phyloP scores from a whole-genome alignment of 2,888 invertebrate genomes.

The Rutpela maculata region DNA sequence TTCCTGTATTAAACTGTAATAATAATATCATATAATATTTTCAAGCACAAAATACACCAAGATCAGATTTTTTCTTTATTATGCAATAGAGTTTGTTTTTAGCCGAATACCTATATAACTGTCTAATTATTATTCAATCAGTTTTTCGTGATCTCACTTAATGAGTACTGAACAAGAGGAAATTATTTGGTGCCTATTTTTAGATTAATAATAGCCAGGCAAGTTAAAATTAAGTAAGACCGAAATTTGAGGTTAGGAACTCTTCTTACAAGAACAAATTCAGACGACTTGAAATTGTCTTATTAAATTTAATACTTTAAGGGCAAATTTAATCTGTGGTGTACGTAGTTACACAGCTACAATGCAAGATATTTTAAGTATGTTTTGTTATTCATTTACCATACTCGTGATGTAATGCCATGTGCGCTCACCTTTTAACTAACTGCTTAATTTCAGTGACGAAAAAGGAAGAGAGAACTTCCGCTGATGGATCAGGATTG shows the following conservation, averaged over 20 bases:
- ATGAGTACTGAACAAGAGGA: not conserved
- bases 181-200: slow-evolving; percentile 14
- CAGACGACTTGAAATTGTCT: not conserved
- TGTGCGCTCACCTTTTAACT: slow-evolving; percentile 62
- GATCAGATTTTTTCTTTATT: not conserved
- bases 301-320: not conserved
- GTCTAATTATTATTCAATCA: not conserved
- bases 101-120: not conserved
- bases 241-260: not conserved
- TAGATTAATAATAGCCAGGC: slow-evolving; percentile 27
- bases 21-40: slow-evolving; percentile 47
- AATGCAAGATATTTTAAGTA: not conserved
- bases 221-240: slow-evolving; percentile 19
- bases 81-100: not conserved
- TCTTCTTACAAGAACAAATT: not conserved
- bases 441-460: slow-evolving; percentile 67
- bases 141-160: not conserved
- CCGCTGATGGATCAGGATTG: slow-evolving; percentile 64
- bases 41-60: not conserved
- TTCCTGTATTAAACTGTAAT: slow-evolving; percentile 67
- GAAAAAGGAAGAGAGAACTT: slow-evolving; percentile 65
- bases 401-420: not conserved
- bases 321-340: not conserved
- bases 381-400: not conserved
- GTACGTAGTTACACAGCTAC: not conserved